phyloP scores from a whole-genome alignment of 2,113 vertebrate species.

The Brachyistius frenatus region DNA sequence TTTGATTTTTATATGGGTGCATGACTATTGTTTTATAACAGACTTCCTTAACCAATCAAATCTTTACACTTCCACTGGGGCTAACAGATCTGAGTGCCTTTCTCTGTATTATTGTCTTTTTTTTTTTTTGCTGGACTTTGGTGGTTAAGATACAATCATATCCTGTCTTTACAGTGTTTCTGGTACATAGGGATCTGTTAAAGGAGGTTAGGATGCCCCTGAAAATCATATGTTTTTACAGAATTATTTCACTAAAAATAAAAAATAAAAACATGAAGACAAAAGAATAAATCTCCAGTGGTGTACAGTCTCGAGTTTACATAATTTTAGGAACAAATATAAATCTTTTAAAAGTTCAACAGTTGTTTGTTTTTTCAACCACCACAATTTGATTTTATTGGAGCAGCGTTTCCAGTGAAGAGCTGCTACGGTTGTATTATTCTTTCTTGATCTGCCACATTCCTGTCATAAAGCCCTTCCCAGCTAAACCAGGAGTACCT shows the following conservation, averaged over 20 bases:
- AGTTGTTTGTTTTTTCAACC: no score
- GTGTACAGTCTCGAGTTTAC: not conserved
- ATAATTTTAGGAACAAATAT: not conserved
- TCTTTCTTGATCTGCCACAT: slow-evolving; percentile 56
- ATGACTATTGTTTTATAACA: no score
- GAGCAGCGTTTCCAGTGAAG: slow-evolving; percentile 6
- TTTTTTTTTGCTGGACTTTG: no score
- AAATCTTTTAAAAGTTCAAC: not conserved
- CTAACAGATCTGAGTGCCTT: no score
- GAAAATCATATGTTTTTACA: not conserved
- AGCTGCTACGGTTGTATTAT: not conserved
- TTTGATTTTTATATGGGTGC: no score
- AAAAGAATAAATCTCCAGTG: not conserved
- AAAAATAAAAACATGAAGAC: not conserved
- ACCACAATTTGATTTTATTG: no score
- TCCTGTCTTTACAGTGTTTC: not conserved
- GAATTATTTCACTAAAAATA: not conserved
- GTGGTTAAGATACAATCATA: no score
- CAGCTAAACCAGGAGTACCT: not conserved
- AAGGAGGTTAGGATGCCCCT: no score
- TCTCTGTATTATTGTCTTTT: no score
- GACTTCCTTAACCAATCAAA: no score
- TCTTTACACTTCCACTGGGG: no score
- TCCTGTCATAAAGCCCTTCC: slow-evolving; percentile 2
- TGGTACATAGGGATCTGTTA: not conserved